Evolutionary conservation across 64 coral and sea anemone species (phyloP).

Genomic region (Trachythela sp.): DNA sequence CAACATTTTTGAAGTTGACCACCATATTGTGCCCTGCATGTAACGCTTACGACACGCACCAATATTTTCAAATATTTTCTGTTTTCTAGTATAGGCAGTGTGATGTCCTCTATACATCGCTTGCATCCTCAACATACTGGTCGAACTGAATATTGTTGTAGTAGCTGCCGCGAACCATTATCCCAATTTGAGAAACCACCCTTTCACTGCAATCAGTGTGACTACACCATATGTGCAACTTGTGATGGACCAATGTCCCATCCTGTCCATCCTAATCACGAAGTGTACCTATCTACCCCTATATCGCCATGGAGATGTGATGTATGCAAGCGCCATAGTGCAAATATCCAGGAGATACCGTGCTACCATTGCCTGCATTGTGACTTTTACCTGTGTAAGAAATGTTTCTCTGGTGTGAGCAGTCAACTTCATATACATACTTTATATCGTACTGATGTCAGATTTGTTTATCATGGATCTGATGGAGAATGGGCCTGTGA

Average conservation of each 20-base stretch:
- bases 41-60: no score
- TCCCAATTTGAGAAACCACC: background rate
- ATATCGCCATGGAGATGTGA: background rate
- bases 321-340: background rate
- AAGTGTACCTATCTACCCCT: background rate
- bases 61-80: no score
- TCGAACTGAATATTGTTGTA: background rate
- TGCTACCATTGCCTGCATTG: background rate
- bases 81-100: no score
- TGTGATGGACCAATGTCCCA: background rate
- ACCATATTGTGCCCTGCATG: no score
- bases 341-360: background rate
- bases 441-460: background rate
- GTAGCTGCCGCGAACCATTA: background rate
- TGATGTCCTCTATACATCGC: background rate
- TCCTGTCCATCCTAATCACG: background rate
- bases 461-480: background rate
- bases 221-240: background rate
- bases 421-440: background rate
- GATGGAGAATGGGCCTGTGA: constrained; percentile 1
- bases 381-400: background rate
- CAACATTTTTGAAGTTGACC: no score
- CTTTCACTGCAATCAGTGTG: background rate
- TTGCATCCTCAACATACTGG: background rate
- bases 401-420: background rate